A percentile compares a stretch with the other conserved stretches of the same genome.
These are phyloP conservation scores for Paralichthys olivaceus DNA, from an alignment of 2,113 vertebrate genomes.

Conservation along the genomic window DNA sequence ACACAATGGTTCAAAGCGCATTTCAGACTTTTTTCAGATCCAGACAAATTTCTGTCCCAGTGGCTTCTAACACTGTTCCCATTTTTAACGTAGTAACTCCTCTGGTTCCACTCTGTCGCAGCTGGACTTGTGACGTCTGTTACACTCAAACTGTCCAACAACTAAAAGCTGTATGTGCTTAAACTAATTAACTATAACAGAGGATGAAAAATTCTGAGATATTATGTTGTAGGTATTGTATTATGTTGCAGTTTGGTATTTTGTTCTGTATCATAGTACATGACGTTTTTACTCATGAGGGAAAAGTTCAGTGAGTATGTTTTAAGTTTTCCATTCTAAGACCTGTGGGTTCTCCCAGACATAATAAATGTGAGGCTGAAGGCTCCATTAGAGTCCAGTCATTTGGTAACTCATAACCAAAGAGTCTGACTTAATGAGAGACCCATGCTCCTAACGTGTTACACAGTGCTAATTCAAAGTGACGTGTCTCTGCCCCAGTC, in stretches of 20 bases:
- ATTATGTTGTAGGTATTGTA: slow-evolving; percentile 38
- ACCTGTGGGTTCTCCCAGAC: background rate
- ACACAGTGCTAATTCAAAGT: slow-evolving; percentile 19
- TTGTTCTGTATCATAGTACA: background rate
- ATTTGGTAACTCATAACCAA: slow-evolving; percentile 16
- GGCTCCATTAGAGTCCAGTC: slow-evolving; percentile 2
- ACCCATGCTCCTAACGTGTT: background rate
- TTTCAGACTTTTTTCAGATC: slow-evolving; percentile 5
- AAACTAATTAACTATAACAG: background rate
- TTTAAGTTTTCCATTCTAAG: slow-evolving; percentile 14
- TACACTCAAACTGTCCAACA: no score
- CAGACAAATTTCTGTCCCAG: background rate
- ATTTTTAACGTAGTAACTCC: background rate
- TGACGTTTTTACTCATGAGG: background rate
- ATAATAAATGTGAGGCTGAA: slow-evolving; percentile 6
- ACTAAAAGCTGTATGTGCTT: no score
- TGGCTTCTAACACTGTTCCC: background rate
- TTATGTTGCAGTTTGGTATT: slow-evolving; percentile 3
- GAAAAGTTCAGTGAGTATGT: background rate
- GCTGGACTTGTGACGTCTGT: background rate
- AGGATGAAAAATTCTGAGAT: slow-evolving; percentile 22
- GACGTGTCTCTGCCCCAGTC: slow-evolving; percentile 8
- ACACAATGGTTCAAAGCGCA: background rate
- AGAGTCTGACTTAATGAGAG: slow-evolving; percentile 21
- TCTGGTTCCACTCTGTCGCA: slow-evolving; percentile 65